These are phyloP conservation scores for Megaceryle torquata DNA, from an alignment of 2,113 vertebrate species.

Conservation along the genomic window DNA sequence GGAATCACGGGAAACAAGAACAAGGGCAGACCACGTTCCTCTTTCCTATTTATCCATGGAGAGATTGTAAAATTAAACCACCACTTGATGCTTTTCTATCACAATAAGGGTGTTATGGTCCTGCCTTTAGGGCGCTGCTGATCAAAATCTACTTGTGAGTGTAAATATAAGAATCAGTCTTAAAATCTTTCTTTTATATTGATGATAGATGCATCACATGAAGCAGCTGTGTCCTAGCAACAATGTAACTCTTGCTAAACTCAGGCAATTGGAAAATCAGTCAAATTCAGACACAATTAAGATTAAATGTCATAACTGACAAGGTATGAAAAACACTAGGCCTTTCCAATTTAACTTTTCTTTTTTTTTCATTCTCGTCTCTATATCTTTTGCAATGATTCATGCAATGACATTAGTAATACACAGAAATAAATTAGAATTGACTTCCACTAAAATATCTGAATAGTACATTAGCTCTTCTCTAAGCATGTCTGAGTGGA, in stretches of 20 bases:
- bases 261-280: constrained; percentile 63
- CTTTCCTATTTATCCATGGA: not conserved
- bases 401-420: constrained; percentile 26
- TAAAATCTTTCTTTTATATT: not conserved
- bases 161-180: not conserved
- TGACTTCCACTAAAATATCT: not conserved
- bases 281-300: constrained; percentile 61
- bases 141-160: not conserved
- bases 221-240: constrained; percentile 65
- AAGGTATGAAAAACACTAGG: constrained; percentile 54
- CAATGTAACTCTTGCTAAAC: constrained; percentile 47
- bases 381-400: constrained; percentile 43
- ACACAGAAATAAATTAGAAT: constrained; percentile 32
- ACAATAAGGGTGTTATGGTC: not conserved
- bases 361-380: not conserved
- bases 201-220: constrained; percentile 13
- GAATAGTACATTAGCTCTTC: not conserved
- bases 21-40: not conserved
- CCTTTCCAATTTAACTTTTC: constrained; percentile 22
- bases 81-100: not conserved
- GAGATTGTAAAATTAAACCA: not conserved
- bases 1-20: not conserved
- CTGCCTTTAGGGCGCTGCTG: not conserved
- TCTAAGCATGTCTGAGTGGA: not conserved
- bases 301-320: constrained; percentile 67